Evolutionary conservation across 2,113 vertebrate genomes (phyloP), one percentile per base, ranked within the genome.

Genomic region (Nerophis lumbriciformis): DNA sequence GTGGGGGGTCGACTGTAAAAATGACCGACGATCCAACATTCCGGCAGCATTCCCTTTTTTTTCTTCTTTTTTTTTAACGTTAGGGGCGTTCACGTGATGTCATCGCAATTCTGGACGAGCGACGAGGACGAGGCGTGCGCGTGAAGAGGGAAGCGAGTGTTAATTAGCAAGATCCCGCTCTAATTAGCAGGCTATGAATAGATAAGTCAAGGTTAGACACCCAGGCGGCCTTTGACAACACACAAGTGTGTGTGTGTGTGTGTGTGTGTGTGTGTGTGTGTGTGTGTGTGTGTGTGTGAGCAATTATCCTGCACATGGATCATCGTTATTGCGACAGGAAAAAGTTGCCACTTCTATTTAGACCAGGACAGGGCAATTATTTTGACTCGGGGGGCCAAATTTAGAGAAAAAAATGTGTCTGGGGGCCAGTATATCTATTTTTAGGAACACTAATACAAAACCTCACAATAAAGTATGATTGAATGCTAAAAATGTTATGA

Each of bases 101-200:
- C 28, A 28, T 28, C 28, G 28, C 28, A 1, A 28, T 28, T 28
- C 28, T 28, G 28, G 28, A 28, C n/a, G 7, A 9, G 48, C n/a
- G n/a, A 48, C 44, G 48, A 15, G 48, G 6, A 47, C 28, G 19
- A 19, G 19, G 42, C 9, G 10, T 11, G 42, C 42, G 10, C 42
- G 42, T 45, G 42, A 11, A 11, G 42, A 48, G 7, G 14, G 49
- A 51, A 21, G 49, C 49, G 16, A 51, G 49, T 68, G 73, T 79
- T 89, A 84, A 88, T 86, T 77, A 85, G 82, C 56, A 68, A 63
- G 59, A 79, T 80, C 69, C 77, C 59, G 85, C 80, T 85, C 80
- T 87, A 88, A 88, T 84, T 78, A 80, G 82, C 73, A 78, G 73
- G 73, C 77, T 72, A 73, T 83, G 83, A 85, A 83, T 72, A 73